These are phyloP conservation scores for Leucania comma DNA, from an alignment of 2,888 invertebrate genomes.

Conservation along the genomic window DNA sequence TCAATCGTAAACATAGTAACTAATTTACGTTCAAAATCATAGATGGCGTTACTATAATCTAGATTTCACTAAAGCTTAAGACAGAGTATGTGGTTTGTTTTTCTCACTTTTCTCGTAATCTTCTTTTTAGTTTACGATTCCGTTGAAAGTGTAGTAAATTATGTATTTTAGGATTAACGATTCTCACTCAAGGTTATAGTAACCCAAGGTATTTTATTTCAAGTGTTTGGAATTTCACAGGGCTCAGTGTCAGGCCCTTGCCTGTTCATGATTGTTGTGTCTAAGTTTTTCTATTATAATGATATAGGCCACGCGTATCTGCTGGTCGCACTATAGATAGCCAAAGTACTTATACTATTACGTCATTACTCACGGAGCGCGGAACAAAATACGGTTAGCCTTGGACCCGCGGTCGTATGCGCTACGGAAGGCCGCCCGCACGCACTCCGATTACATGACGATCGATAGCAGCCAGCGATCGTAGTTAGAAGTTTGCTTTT, in stretches of 20 bases:
- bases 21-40: constrained; percentile 34
- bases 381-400: constrained; percentile 88
- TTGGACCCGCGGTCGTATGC: constrained; percentile 83
- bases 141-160: constrained; percentile 34
- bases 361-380: constrained; percentile 86
- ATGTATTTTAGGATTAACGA: constrained; percentile 36
- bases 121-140: constrained; percentile 36
- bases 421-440: constrained; percentile 72
- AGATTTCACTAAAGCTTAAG: constrained; percentile 14
- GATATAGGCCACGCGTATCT: constrained; percentile 68
- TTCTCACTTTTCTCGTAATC: constrained; percentile 22
- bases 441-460: constrained; percentile 66
- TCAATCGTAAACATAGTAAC: constrained; percentile 7
- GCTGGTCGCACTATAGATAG: constrained; percentile 76
- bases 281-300: constrained; percentile 53
- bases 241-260: neutral
- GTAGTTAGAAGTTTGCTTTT: constrained; percentile 43
- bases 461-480: constrained; percentile 42
- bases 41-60: constrained; percentile 57
- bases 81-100: constrained; percentile 28
- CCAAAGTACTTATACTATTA: constrained; percentile 79
- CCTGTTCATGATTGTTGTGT: constrained; percentile 22
- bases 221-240: constrained; percentile 6
- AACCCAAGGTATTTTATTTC: neutral
- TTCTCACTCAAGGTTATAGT: constrained; percentile 20